These are phyloP conservation scores for Chesias legatella DNA, from an alignment of 2,888 invertebrate genomes.

Conservation along the genomic window DNA sequence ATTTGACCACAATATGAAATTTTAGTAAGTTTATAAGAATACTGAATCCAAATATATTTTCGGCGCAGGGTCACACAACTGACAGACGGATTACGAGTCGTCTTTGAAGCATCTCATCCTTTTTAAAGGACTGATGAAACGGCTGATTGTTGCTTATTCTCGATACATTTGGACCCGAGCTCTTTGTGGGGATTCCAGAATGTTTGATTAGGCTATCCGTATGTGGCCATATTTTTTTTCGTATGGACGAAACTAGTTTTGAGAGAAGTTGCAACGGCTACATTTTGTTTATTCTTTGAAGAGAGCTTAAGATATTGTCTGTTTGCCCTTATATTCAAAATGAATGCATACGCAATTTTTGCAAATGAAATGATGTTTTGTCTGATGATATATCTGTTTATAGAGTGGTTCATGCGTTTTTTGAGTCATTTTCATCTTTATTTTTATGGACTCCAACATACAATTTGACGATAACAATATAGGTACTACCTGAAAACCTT, in stretches of 20 bases:
- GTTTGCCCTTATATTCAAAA: conserved; percentile 18
- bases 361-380: conserved; percentile 1
- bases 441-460: too few relatives aligned
- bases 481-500: too few relatives aligned
- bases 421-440: too few relatives aligned
- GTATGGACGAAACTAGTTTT: conserved; percentile 44
- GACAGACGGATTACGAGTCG: conserved; percentile 60
- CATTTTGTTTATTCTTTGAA: conserved; percentile 39
- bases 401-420: not conserved
- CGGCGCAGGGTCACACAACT: conserved; percentile 40
- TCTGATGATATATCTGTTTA: not conserved
- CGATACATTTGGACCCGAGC: conserved; percentile 49
- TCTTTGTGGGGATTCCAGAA: conserved; percentile 66
- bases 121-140: conserved; percentile 67
- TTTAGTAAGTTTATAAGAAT: too few relatives aligned
- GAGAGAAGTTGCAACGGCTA: conserved; percentile 45
- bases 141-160: conserved; percentile 70
- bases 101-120: conserved; percentile 64
- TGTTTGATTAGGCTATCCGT: conserved; percentile 71
- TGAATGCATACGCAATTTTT: conserved; percentile 28
- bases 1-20: too few relatives aligned
- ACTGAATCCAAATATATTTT: too few relatives aligned
- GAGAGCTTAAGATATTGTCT: conserved; percentile 27
- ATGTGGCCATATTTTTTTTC: conserved; percentile 61
- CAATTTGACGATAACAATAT: too few relatives aligned